Percentiles rank a stretch among this genome's conserved stretches.
phyloP scores from a whole-genome alignment of 1,140 invertebrate genomes.

The Chymomyza costata region DNA sequence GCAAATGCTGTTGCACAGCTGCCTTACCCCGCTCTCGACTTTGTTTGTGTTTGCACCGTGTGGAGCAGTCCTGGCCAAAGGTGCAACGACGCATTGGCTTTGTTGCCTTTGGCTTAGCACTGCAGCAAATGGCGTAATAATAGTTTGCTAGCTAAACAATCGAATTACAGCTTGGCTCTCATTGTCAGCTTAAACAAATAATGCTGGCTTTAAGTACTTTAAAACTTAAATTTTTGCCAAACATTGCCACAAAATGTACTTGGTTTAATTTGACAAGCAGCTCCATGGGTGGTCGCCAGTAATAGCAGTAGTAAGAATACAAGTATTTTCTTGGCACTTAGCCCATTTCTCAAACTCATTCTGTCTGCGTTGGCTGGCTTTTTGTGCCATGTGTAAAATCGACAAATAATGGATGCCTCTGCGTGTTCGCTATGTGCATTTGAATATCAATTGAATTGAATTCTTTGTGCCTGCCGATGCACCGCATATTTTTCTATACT shows the following conservation, averaged over 20 bases:
- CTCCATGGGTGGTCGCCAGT: too few species aligned
- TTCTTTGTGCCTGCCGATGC: slow-evolving; percentile 58
- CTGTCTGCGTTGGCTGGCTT: slow-evolving; percentile 1
- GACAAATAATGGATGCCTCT: slow-evolving; percentile 60
- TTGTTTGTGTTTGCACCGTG: slow-evolving; percentile 43
- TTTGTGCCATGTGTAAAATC: slow-evolving; percentile 53
- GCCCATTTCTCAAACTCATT: slow-evolving; percentile 9
- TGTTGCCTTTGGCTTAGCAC: slow-evolving; percentile 41
- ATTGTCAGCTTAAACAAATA: too few species aligned
- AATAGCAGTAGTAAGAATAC: too few species aligned
- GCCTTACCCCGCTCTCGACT: slow-evolving; percentile 25
- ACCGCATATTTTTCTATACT: slow-evolving; percentile 52
- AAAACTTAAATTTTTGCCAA: too few species aligned
- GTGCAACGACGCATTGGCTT: slow-evolving; percentile 35
- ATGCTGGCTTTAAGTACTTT: too few species aligned
- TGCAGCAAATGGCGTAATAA: slow-evolving; percentile 56
- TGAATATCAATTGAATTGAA: slow-evolving; percentile 74
- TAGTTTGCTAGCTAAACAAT: slow-evolving; percentile 47
- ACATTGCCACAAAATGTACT: too few species aligned
- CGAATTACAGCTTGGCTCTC: too few species aligned
- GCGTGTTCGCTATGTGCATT: slow-evolving; percentile 62
- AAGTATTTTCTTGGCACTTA: slow-evolving; percentile 15
- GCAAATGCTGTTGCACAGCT: slow-evolving; percentile 48
- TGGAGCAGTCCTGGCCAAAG: slow-evolving; percentile 36
- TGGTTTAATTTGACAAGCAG: too few species aligned